Evolutionary conservation across 2,888 invertebrate genomes (phyloP), one percentile per base, ranked within the genome.

Genomic region (Agrochola macilenta): DNA sequence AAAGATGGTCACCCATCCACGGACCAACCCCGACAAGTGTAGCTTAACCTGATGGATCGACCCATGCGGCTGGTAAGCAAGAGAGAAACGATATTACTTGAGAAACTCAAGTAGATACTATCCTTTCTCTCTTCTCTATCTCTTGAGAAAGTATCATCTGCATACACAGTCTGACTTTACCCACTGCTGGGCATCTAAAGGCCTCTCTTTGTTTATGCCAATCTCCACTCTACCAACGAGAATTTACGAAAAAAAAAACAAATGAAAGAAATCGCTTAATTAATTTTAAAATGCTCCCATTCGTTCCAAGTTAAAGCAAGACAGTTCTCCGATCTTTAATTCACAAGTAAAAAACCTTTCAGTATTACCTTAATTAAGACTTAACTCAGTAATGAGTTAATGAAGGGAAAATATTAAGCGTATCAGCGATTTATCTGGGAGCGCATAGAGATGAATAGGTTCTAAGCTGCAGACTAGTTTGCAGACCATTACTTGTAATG

Each of bases 341-440:
- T 81, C 17, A 11, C 61, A 65, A 54, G 71, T 72, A 76, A 84
- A 83, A 83, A 81, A 73, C 66, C 49, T 54, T 64, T 17, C 73
- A 72, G 73, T 75, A 60, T 76, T 78, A 64, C 73, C 81, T 81
- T 86, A 86, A 88, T 86, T 82, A 86, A 79, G 86, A 54, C 61
- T 73, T 74, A 79, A 87, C 75, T 80, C 75, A 87, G 83, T 84
- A 84, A 86, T 88, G 88, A 86, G 85, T 85, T 88, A 87, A 86
- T 88, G 88, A 87, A 88, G 83, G 81, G 76, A 79, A 87, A 86
- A 87, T 87, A 87, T 87, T 81, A 84, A 79, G 64, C 74, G 88
- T 87, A 87, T 87, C 86, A 81, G 79, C 49, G 17, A 81, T 76
- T 74, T 87, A 85, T 87, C 88, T 86, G 39, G 58, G 75, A 74